Percentiles rank a stretch among this genome's conserved stretches.
Conservation (phyloP, 2,888 invertebrate species). For the Xestia xanthographa region DNA sequence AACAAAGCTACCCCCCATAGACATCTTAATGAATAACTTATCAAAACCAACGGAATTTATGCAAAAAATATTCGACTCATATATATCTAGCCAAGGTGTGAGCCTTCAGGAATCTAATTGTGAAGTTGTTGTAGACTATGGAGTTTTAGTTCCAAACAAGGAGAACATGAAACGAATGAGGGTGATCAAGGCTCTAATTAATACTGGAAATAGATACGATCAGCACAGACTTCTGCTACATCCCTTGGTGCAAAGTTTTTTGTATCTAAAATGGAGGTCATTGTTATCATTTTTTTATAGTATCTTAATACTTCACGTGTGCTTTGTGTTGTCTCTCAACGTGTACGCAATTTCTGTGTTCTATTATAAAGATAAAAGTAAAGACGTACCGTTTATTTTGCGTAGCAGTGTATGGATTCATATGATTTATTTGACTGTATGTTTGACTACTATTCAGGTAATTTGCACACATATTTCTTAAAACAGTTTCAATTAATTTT, state of each 20-base stretch:
- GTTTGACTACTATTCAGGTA: conserved; percentile 46
- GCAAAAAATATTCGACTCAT: conserved; percentile 84
- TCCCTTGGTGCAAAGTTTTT: conserved; percentile 88
- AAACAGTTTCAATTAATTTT: neutral
- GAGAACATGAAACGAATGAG: conserved; percentile 81
- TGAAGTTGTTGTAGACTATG: conserved; percentile 83
- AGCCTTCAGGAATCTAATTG: conserved; percentile 72
- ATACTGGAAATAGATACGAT: conserved; percentile 81
- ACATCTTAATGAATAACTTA: conserved; percentile 81
- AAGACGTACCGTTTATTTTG: conserved; percentile 20
- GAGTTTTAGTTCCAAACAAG: conserved; percentile 77
- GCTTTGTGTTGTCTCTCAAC: conserved; percentile 84
- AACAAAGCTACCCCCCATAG: conserved; percentile 76
- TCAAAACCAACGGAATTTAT: conserved; percentile 86
- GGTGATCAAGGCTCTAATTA: conserved; percentile 84
- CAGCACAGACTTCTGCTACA: conserved; percentile 85
- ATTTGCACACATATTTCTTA: neutral
- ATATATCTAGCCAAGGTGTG: conserved; percentile 81
- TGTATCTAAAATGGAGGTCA: conserved; percentile 88
- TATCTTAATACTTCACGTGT: conserved; percentile 81
- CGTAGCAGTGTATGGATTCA: conserved; percentile 33
- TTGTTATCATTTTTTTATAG: conserved; percentile 85
- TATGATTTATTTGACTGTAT: conserved; percentile 30
- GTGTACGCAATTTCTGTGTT: conserved; percentile 73
- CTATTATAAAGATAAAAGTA: conserved; percentile 51